These are phyloP conservation scores for Catostomus latipinnis DNA, from an alignment of 2,797 vertebrate genomes.

Conservation along the genomic window DNA sequence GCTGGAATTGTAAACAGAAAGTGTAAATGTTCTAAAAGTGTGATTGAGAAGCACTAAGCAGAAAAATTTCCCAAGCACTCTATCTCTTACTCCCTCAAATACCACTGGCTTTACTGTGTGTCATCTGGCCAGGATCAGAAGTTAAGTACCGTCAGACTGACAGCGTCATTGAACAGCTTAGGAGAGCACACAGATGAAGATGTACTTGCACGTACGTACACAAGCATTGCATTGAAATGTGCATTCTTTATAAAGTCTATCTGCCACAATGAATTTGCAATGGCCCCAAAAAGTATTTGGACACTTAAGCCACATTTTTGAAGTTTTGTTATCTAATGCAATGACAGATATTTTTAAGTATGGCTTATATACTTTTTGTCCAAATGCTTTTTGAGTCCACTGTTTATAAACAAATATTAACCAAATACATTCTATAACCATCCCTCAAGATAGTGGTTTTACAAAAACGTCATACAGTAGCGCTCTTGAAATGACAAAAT, in stretches of 20 bases:
- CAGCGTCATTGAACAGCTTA: conserved; percentile 12
- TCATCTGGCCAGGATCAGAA: conserved; percentile 60
- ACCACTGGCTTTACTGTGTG: conserved; percentile 53
- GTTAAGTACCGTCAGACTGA: conserved; percentile 12
- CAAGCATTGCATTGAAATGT: neutral
- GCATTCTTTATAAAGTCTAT: no score
- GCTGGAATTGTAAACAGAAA: conserved; percentile 73
- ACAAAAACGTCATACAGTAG: neutral
- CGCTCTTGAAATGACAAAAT: neutral
- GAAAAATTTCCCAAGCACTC: conserved; percentile 58
- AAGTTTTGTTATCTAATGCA: no score
- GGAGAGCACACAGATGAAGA: conserved; percentile 1
- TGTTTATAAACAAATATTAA: neutral
- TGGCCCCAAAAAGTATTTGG: no score
- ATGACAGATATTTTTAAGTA: no score
- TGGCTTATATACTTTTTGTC: no score
- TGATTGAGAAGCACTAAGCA: conserved; percentile 55
- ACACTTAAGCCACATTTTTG: no score
- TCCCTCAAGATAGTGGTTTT: neutral
- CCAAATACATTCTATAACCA: neutral
- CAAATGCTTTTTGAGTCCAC: neutral
- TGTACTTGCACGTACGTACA: conserved; percentile 2
- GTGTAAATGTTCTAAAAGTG: conserved; percentile 70
- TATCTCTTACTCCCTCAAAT: conserved; percentile 35
- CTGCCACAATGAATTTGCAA: no score